Percentiles rank a stretch among this genome's conserved stretches.
Conservation (phyloP, 2,113 vertebrate species). For the Neotragus pygmaeus region DNA sequence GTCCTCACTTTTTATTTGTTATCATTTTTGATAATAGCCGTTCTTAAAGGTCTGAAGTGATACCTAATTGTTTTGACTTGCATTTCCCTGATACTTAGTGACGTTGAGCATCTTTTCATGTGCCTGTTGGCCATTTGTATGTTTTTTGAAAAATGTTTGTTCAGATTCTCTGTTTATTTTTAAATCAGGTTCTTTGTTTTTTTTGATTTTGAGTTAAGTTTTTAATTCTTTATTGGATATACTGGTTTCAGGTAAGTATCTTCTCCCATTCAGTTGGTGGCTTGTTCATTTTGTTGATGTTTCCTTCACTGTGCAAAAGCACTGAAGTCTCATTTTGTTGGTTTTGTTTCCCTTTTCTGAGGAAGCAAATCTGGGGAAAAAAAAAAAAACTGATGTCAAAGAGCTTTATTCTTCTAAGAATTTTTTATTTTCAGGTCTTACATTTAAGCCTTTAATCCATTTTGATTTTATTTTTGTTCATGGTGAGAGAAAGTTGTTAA, state of each 20-base stretch:
- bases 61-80: background rate
- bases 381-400: background rate
- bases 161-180: background rate
- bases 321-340: background rate
- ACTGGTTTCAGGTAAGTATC: background rate
- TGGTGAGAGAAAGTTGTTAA: background rate
- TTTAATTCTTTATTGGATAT: background rate
- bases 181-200: background rate
- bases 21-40: background rate
- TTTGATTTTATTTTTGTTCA: background rate
- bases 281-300: background rate
- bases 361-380: background rate
- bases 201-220: background rate
- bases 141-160: background rate
- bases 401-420: background rate
- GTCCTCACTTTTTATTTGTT: background rate
- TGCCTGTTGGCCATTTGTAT: background rate
- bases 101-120: background rate
- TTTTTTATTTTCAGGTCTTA: background rate
- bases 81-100: background rate
- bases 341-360: background rate
- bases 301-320: background rate
- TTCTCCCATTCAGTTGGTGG: background rate
- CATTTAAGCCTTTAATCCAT: background rate
- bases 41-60: background rate